Evolutionary conservation across 2,888 invertebrate species (phyloP), one percentile per base, ranked within the genome.

Genomic region (Vanessa cardui): DNA sequence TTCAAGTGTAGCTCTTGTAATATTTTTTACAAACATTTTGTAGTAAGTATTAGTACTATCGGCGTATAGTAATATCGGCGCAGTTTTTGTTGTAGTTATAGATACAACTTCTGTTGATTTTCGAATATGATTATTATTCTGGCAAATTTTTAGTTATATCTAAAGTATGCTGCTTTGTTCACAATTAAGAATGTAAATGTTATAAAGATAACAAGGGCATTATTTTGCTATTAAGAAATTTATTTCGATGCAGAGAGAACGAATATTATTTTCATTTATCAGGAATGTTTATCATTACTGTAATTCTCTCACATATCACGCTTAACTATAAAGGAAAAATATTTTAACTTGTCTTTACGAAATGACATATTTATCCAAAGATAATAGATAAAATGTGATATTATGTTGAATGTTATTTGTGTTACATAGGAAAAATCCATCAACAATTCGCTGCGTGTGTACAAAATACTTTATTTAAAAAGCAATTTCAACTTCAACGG

Each of bases 341-440:
- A 66, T 62, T 66, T 66, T 62, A 61, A 62, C 63, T 21, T 54
- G 62, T 64, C 66, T 70, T 67, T 69, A 62, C 58, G 67, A 71
- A 72, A 73, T 75, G 75, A 73, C 76, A 69, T 59, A 69, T 77
- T 77, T 84, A 84, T 84, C 82, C 78, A 58, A 66, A 75, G 78
- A 79, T 80, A 82, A 72, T 62, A 67, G 82, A 84, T 84, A 83
- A 80, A 64, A 71, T 31, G 62, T 80, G 78, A 78, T 73, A 73
- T 69, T 49, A 54, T 15, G 18, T 52, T 26, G 45, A 52, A 8
- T 47, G 46, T 39, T 21, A 39, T 58, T 50, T 49, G 58, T 50
- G 47, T 50, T 20, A 50, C 52, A 54, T 39, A n/a, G 56, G 56
- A 59, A 50, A 59, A 59, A 44, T 58, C 47, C 59, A 39, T n/a